Percentiles rank a stretch among this genome's conserved stretches.
Evolutionary conservation across 1,140 invertebrate genomes (phyloP).

Genomic region (Oryctes rhinoceros): DNA sequence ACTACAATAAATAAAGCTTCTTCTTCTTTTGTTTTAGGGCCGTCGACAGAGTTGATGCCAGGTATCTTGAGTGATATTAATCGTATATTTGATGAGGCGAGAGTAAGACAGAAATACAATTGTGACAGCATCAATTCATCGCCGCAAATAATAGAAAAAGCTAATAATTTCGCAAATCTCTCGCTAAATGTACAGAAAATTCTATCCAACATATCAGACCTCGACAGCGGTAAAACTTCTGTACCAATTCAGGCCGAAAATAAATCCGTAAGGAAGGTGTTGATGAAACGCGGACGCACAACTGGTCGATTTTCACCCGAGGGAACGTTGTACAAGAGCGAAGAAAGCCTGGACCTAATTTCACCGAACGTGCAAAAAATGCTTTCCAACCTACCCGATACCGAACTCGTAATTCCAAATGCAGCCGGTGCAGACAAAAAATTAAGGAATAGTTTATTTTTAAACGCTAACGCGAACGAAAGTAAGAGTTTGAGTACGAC

Average conservation of each 20-base stretch:
- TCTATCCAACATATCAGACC: constrained; percentile 64
- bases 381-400: constrained; percentile 66
- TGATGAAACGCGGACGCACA: constrained; percentile 60
- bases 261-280: constrained; percentile 50
- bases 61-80: constrained; percentile 59
- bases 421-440: neutral
- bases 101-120: neutral
- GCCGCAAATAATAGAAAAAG: constrained; percentile 51
- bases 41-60: constrained; percentile 59
- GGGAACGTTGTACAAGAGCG: constrained; percentile 52
- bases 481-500: neutral
- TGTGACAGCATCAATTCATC: constrained; percentile 39
- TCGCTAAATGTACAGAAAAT: constrained; percentile 69
- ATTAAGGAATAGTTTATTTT: constrained; percentile 51
- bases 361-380: constrained; percentile 69
- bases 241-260: constrained; percentile 11
- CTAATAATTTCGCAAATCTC: constrained; percentile 63
- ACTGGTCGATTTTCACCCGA: constrained; percentile 47
- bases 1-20: too few species aligned
- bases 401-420: constrained; percentile 55
- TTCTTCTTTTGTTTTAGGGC: constrained; percentile 53
- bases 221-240: constrained; percentile 58
- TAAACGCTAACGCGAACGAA: constrained; percentile 42
- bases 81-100: constrained; percentile 52
- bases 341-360: constrained; percentile 56